Evolutionary conservation across 2,113 vertebrate genomes (phyloP), one percentile per base, ranked within the genome.

Genomic region (Xenopus borealis): DNA sequence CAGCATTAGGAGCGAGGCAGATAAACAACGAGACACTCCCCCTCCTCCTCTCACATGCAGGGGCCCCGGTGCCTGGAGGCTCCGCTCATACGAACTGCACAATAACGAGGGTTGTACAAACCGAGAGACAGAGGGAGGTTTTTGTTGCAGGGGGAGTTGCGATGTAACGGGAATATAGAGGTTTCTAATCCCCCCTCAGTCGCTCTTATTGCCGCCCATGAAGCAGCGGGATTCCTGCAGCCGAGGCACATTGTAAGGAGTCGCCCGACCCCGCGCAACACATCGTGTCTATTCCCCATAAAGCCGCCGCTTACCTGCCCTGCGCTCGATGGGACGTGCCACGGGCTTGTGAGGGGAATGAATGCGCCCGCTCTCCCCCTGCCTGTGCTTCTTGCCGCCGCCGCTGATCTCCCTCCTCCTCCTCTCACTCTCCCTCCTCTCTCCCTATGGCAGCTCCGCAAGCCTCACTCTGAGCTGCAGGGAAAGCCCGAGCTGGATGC

Each of bases 401-500:
- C 52, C n/a, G 27, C 19, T 17, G n/a, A 27, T 10, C 2, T 13
- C 33, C 23, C 16, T 27, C 30, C 20, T 14, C 50, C 11, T 11
- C 1, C 10, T 33, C 45, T 16, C 46, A 18, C 18, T 12, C 61
- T 16, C 47, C 11, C 50, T 47, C 62, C 50, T 62, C 68, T 66
- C 69, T 65, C 14, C 53, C 9, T 13, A 10, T 23, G 8, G 62
- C 69, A 45, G 12, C 73, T 74, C 55, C 64, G 33, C 19, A 5
- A 45, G n/a, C 40, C 53, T 61, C 58, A 55, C 53, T 18, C 17
- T 17, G 53, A 13, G 53, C 18, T 12, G 19, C 20, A 2, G 10
- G 18, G 23, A 1, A 72, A 72, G 40, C 71, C 71, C 71, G 71
- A 12, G 46, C 61, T 64, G 71, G 71, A 72, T 50, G n/a, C 13